Percentiles rank a stretch among this genome's conserved stretches.
These are phyloP conservation scores for Pitangus sulphuratus DNA, from an alignment of 2,797 vertebrate species.

Conservation along the genomic window DNA sequence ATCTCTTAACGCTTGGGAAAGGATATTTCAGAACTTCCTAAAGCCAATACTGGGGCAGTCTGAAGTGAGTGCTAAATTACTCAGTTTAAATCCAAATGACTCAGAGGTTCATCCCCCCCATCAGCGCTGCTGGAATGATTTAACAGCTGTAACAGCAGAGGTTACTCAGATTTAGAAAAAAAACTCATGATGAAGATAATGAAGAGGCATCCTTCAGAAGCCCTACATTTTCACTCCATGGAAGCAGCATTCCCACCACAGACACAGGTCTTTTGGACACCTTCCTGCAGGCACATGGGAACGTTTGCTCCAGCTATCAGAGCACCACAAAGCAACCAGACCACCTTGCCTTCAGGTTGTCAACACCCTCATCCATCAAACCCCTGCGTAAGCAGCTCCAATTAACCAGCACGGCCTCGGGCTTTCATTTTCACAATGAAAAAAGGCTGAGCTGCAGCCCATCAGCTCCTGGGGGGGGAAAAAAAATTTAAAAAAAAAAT, in stretches of 20 bases:
- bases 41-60: not conserved
- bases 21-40: not conserved
- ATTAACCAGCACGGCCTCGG: not conserved
- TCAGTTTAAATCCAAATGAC: conserved; percentile 16
- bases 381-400: not conserved
- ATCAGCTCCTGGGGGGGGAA: not conserved
- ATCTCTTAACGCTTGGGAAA: not conserved
- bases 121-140: not conserved
- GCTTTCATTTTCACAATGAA: not conserved
- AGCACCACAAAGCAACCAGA: not conserved
- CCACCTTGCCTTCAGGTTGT: not conserved
- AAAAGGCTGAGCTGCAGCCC: not conserved
- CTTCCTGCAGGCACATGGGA: not conserved
- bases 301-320: not conserved
- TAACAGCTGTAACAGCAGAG: conserved; percentile 25
- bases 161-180: not conserved
- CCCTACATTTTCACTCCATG: not conserved
- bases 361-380: not conserved
- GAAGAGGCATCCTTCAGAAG: not conserved
- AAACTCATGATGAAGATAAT: not conserved
- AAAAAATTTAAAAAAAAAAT: not conserved
- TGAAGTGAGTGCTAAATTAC: conserved; percentile 5
- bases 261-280: not conserved
- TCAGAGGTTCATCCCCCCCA: conserved; percentile 24
- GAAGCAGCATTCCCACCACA: not conserved